phyloP scores from a whole-genome alignment of 2,113 vertebrate species.

The Clarias gariepinus region DNA sequence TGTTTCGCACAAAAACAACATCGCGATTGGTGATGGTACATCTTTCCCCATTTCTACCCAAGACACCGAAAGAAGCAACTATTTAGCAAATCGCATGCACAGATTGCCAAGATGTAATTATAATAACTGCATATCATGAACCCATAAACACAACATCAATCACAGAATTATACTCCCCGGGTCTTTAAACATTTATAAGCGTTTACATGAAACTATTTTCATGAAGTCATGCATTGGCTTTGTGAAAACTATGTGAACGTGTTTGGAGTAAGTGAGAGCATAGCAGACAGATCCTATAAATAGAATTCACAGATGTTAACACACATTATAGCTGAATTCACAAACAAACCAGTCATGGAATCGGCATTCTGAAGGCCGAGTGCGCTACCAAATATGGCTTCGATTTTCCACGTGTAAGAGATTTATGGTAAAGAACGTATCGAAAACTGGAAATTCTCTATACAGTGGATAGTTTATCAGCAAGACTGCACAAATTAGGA shows the following conservation, averaged over 20 bases:
- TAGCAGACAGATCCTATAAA: slow-evolving; percentile 33
- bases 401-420: slow-evolving; percentile 1
- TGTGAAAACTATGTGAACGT: slow-evolving; percentile 11
- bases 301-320: slow-evolving; percentile 22
- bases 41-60: not conserved
- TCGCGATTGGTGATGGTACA: not conserved
- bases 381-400: slow-evolving; percentile 42
- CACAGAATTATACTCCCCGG: not conserved
- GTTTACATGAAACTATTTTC: not conserved
- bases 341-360: slow-evolving; percentile 34
- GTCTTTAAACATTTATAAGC: not conserved
- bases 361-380: slow-evolving; percentile 21
- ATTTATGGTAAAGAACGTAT: slow-evolving; percentile 25
- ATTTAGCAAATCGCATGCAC: not conserved
- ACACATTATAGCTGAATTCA: slow-evolving; percentile 35
- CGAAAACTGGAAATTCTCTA: not conserved
- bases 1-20: not conserved
- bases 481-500: not conserved
- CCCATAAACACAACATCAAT: not conserved
- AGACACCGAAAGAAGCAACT: not conserved
- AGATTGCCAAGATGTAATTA: not conserved
- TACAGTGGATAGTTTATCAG: slow-evolving; percentile 15
- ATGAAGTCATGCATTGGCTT: slow-evolving; percentile 14
- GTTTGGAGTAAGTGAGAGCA: slow-evolving; percentile 7
- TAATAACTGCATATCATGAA: not conserved